Percentiles rank a stretch among this genome's conserved stretches.
Evolutionary conservation across 2,113 vertebrate species (phyloP).

Genomic region (Empidonax alnorum): DNA sequence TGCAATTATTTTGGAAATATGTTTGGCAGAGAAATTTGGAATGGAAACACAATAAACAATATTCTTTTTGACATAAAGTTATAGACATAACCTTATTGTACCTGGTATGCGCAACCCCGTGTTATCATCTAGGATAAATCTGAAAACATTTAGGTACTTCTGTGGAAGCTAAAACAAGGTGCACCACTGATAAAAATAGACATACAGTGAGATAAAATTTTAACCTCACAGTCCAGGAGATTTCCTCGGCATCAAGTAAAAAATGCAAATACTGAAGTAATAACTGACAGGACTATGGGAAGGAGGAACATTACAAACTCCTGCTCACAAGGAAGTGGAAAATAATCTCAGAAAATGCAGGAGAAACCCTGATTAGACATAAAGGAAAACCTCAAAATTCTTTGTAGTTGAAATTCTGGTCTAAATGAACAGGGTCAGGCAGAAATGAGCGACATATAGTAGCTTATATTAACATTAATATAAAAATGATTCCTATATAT

Average conservation of each 20-base stretch:
- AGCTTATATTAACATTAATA: not conserved
- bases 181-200: not conserved
- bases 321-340: not conserved
- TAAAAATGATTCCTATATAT: not conserved
- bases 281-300: not conserved
- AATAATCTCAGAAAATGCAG: not conserved
- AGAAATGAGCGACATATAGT: not conserved
- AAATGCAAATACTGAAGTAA: not conserved
- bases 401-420: not conserved
- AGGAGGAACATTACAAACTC: not conserved
- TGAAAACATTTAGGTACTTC: not conserved
- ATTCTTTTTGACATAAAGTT: not conserved
- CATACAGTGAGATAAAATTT: not conserved
- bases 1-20: not conserved
- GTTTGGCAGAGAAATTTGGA: not conserved
- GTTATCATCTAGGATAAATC: not conserved
- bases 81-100: not conserved
- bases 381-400: not conserved
- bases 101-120: not conserved
- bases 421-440: not conserved
- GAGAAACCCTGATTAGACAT: not conserved
- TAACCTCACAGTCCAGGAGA: not conserved
- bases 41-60: not conserved
- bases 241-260: not conserved
- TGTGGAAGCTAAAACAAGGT: not conserved